Percentiles rank a stretch among this genome's conserved stretches.
phyloP scores from a whole-genome alignment of 2,113 vertebrate species.

The Tachysurus fulvidraco region DNA sequence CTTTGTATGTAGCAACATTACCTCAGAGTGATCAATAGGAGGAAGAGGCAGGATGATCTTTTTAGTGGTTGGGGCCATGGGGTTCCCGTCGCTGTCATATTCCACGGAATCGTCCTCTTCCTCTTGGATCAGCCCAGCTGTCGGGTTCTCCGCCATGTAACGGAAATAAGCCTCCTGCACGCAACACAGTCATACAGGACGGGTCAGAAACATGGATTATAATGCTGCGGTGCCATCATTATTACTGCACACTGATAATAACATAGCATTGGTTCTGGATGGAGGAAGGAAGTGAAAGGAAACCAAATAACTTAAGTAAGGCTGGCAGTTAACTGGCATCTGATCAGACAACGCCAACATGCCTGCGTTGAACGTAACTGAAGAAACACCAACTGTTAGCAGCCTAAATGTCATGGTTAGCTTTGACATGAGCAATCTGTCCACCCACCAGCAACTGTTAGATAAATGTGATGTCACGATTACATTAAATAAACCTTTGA shows the following conservation, averaged over 20 bases:
- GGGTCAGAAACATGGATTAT: not conserved
- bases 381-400: not conserved
- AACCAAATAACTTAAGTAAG: not conserved
- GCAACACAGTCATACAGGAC: constrained; percentile 65
- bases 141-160: constrained; percentile 99
- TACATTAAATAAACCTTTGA: not conserved
- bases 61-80: constrained; percentile 83
- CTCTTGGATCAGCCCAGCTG: constrained; percentile 89
- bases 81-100: constrained; percentile 98
- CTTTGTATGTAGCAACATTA: constrained; percentile 55
- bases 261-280: not conserved
- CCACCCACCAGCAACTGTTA: not conserved
- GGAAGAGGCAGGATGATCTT: constrained; percentile 96
- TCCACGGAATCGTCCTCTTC: constrained; percentile 96
- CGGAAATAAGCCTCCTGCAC: constrained; percentile 99
- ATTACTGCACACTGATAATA: not conserved
- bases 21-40: constrained; percentile 95
- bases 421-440: not conserved
- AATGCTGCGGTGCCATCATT: not conserved
- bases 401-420: not conserved
- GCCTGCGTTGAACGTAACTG: not conserved
- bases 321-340: not conserved
- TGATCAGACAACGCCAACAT: not conserved
- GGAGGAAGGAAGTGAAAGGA: not conserved
- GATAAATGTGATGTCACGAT: not conserved